phyloP scores from a whole-genome alignment of 2,797 vertebrate genomes.

The Amphiprion clarkii region DNA sequence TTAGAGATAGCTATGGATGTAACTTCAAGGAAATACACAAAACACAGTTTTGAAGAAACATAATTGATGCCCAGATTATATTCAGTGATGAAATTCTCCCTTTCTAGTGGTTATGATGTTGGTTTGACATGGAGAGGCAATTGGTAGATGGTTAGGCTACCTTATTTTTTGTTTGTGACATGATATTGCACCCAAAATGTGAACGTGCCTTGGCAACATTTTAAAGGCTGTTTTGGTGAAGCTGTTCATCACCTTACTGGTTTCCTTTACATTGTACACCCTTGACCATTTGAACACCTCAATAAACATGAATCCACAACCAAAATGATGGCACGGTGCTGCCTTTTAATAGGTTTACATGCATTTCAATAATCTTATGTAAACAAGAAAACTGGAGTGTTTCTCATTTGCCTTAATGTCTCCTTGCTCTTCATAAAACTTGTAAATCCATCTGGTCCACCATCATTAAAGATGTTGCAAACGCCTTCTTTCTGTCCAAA shows the following conservation, averaged over 20 bases:
- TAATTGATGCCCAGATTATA: not conserved
- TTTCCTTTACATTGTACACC: not conserved
- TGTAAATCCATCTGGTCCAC: too few species aligned
- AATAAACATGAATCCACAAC: not conserved
- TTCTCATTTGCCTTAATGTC: too few species aligned
- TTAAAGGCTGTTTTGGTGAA: not conserved
- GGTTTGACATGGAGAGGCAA: not conserved
- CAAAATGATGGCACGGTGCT: not conserved
- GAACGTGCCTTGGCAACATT: conserved; percentile 21
- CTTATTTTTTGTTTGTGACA: not conserved
- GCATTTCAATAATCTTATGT: too few species aligned
- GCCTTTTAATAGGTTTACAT: too few species aligned
- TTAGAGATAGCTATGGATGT: not conserved
- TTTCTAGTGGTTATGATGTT: not conserved
- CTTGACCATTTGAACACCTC: not conserved
- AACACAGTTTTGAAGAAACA: not conserved
- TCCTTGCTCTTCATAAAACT: too few species aligned
- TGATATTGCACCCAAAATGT: not conserved
- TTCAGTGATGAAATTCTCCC: not conserved
- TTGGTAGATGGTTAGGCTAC: not conserved
- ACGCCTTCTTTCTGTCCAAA: too few species aligned
- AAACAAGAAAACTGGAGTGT: too few species aligned
- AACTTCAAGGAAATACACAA: not conserved
- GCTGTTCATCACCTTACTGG: not conserved
- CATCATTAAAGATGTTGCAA: too few species aligned